phyloP scores from a whole-genome alignment of 2,888 invertebrate species.

The Orthonychiurus folsomi region DNA sequence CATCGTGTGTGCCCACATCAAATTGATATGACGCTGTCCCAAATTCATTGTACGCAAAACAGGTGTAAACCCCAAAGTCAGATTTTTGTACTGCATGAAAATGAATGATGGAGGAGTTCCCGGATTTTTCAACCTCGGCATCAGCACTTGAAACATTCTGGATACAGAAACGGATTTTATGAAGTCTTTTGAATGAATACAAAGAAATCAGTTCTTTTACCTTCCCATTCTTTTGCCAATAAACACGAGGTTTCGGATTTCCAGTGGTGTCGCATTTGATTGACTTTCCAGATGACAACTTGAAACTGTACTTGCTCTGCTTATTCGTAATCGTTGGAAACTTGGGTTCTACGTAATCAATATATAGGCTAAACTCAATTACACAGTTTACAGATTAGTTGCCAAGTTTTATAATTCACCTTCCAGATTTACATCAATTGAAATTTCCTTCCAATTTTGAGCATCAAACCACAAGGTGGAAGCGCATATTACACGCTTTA shows the following conservation, averaged over 20 bases:
- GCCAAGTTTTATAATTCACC: background rate
- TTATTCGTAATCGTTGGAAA: background rate
- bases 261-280: background rate
- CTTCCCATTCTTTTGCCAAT: conserved; percentile 8
- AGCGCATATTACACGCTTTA: background rate
- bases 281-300: background rate
- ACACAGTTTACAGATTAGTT: background rate
- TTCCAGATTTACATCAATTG: background rate
- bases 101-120: background rate
- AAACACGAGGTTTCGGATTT: background rate
- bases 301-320: background rate
- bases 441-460: background rate
- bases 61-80: background rate
- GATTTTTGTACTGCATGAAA: background rate
- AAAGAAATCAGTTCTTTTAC: background rate
- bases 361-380: background rate
- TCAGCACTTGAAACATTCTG: background rate
- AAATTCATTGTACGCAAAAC: conserved; percentile 3
- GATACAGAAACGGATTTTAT: background rate
- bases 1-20: background rate
- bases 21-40: background rate
- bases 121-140: too few species aligned
- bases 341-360: background rate
- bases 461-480: background rate
- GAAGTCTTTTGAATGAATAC: too few species aligned